A percentile compares a stretch with the other conserved stretches of the same genome.
phyloP scores from a whole-genome alignment of 1,140 invertebrate species.

The Drosophila lacertosa region DNA sequence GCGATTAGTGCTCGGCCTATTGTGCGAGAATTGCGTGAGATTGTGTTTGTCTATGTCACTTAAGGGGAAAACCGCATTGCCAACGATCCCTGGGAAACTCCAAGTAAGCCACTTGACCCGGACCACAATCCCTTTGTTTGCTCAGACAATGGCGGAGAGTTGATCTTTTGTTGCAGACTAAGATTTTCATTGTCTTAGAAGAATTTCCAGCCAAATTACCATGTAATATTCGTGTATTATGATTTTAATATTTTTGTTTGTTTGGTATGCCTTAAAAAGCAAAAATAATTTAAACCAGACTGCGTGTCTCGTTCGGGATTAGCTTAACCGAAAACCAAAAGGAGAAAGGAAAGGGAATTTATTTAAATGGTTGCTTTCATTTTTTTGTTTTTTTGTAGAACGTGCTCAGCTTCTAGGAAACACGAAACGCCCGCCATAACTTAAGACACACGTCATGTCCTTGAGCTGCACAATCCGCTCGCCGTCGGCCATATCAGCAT shows the following conservation, averaged over 20 bases:
- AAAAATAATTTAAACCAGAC: too few species aligned
- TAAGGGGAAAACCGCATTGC: conserved; percentile 18
- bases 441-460: conserved; percentile 53
- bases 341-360: too few species aligned
- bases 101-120: conserved; percentile 37
- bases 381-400: background rate
- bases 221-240: conserved; percentile 74
- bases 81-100: conserved; percentile 61
- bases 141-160: conserved; percentile 32
- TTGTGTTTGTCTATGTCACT: conserved; percentile 41
- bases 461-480: too few species aligned
- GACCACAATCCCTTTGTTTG: conserved; percentile 27
- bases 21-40: conserved; percentile 44
- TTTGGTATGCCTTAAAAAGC: too few species aligned
- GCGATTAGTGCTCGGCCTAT: conserved; percentile 59
- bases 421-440: conserved; percentile 42
- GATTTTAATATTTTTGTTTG: conserved; percentile 56
- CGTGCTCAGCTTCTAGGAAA: conserved; percentile 22
- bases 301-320: conserved; percentile 43
- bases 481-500: conserved; percentile 32
- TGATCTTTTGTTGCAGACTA: conserved; percentile 42
- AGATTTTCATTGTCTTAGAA: too few species aligned
- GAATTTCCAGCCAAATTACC: conserved; percentile 50
- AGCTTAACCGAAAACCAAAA: background rate
- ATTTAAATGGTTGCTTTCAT: background rate